phyloP scores from a whole-genome alignment of 2,113 vertebrate species.

The Regulus satrapa region DNA sequence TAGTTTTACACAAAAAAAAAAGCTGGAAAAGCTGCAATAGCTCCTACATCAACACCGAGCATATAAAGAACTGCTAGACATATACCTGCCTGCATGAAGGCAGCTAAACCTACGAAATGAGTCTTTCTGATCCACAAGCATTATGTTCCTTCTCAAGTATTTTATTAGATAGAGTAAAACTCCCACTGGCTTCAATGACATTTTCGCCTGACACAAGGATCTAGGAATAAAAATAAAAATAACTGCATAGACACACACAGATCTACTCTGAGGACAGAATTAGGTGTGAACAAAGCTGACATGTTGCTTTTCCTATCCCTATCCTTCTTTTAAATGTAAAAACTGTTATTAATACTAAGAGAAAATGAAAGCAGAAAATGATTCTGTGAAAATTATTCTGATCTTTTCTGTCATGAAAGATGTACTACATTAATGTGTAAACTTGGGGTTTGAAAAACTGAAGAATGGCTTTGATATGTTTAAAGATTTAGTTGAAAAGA shows the following conservation, averaged over 20 bases:
- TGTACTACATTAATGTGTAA: background rate
- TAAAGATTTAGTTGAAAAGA: conserved; percentile 23
- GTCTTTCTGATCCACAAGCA: background rate
- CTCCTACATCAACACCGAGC: background rate
- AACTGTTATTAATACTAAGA: background rate
- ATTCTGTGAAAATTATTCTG: background rate
- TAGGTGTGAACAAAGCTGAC: background rate
- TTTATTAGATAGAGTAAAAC: background rate
- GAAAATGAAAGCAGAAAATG: background rate
- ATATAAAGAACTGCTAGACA: background rate
- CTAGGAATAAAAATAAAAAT: background rate
- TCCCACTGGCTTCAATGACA: background rate
- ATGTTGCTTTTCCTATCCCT: background rate
- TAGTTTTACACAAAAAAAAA: background rate
- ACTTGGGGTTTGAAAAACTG: background rate
- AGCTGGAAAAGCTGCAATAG: background rate
- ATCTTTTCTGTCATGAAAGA: background rate
- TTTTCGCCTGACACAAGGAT: background rate
- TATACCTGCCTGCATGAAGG: background rate
- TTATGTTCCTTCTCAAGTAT: background rate
- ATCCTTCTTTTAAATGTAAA: background rate
- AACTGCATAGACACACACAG: background rate
- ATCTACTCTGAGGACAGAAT: background rate
- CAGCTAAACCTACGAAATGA: background rate
- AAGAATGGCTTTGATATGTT: background rate